phyloP scores from a whole-genome alignment of 2,113 vertebrate genomes.

The Vicugna pacos region DNA sequence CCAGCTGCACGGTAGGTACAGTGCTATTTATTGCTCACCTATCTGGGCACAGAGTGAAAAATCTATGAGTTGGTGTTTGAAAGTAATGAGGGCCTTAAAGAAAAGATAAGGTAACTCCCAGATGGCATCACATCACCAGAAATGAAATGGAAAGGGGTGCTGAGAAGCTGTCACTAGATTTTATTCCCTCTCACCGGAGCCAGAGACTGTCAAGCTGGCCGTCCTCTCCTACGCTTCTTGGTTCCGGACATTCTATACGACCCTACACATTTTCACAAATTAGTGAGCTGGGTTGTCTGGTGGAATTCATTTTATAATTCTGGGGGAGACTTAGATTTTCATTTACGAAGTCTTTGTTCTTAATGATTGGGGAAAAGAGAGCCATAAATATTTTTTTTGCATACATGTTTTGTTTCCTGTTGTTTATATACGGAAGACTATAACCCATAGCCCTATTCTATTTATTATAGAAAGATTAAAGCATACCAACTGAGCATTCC shows the following conservation, averaged over 20 bases:
- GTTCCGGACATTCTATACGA: not conserved
- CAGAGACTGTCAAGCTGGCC: not conserved
- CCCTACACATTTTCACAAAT: not conserved
- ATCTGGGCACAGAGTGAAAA: not conserved
- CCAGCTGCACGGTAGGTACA: not conserved
- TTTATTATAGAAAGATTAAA: not conserved
- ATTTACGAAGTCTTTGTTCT: not conserved
- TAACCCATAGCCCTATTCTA: not conserved
- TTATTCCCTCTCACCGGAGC: not conserved
- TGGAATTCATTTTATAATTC: not conserved
- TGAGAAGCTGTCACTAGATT: not conserved
- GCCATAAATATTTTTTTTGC: not conserved
- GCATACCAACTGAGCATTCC: not conserved
- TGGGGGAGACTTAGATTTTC: not conserved
- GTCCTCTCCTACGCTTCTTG: not conserved
- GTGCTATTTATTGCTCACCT: not conserved
- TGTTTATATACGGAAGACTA: not conserved
- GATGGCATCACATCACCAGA: constrained; percentile 5
- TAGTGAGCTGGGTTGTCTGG: not conserved
- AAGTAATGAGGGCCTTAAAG: not conserved
- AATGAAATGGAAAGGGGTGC: not conserved
- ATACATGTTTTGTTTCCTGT: not conserved
- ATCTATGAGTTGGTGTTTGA: not conserved
- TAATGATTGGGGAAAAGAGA: not conserved
- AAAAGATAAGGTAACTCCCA: constrained; percentile 13